phyloP scores from a whole-genome alignment of 2,888 invertebrate genomes.

The Drosophila buzzatii region DNA sequence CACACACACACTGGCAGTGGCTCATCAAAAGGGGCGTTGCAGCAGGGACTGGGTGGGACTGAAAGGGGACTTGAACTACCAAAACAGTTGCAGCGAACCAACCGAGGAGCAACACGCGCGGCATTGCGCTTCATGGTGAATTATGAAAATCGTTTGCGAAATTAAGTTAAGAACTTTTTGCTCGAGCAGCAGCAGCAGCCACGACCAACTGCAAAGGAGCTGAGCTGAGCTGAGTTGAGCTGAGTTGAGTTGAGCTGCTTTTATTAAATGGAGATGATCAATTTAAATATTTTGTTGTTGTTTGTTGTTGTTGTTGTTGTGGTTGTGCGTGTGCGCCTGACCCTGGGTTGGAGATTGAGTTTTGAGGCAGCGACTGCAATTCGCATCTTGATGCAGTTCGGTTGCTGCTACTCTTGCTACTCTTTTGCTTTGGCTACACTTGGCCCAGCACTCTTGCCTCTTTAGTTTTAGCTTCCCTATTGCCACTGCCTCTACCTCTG shows the following conservation, averaged over 20 bases:
- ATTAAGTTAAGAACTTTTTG: constrained; percentile 78
- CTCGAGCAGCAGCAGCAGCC: constrained; percentile 29
- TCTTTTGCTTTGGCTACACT: constrained; percentile 6
- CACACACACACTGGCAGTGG: constrained; percentile 9
- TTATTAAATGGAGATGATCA: constrained; percentile 85
- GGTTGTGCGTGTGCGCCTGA: constrained; percentile 56
- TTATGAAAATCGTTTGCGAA: constrained; percentile 83
- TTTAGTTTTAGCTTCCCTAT: not conserved
- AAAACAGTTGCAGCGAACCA: constrained; percentile 73
- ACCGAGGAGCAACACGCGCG: constrained; percentile 27
- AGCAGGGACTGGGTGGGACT: not conserved
- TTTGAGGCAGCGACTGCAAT: constrained; percentile 31
- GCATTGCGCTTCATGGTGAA: constrained; percentile 79
- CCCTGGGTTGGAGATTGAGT: constrained; percentile 26
- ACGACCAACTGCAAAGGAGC: constrained; percentile 29
- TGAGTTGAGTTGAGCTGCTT: constrained; percentile 46
- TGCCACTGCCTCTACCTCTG: not conserved
- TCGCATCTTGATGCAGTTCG: constrained; percentile 74
- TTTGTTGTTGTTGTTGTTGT: constrained; percentile 24
- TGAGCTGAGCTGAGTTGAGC: constrained; percentile 34
- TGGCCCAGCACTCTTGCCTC: constrained; percentile 1
- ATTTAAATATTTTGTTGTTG: constrained; percentile 81
- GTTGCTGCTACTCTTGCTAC: constrained; percentile 23
- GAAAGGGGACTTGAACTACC: constrained; percentile 57
- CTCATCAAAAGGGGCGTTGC: constrained; percentile 74